Percentiles rank a stretch among this genome's conserved stretches.
phyloP scores from a whole-genome alignment of 2,797 vertebrate genomes.

The Hippoglossus hippoglossus region DNA sequence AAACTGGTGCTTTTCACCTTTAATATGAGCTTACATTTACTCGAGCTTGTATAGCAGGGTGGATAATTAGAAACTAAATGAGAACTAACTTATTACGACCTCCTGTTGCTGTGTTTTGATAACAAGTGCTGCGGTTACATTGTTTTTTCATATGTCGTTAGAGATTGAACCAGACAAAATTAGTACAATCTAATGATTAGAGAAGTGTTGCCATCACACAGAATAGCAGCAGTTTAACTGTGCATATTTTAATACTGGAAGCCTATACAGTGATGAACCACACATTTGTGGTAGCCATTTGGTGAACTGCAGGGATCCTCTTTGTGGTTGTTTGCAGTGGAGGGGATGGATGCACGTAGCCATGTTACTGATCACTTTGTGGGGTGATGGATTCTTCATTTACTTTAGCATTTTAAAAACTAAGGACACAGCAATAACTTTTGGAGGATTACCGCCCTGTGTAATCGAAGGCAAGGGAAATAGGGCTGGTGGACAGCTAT shows the following conservation, averaged over 20 bases:
- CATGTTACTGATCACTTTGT: slow-evolving; percentile 23
- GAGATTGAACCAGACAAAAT: slow-evolving; percentile 26
- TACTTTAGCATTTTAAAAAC: slow-evolving; percentile 37
- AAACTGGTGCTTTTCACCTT: too few species aligned
- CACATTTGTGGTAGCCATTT: slow-evolving; percentile 28
- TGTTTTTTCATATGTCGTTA: slow-evolving; percentile 27
- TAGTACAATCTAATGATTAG: slow-evolving; percentile 41
- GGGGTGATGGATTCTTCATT: slow-evolving; percentile 39
- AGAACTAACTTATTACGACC: background rate
- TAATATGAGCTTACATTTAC: background rate
- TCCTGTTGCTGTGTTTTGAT: slow-evolving; percentile 10
- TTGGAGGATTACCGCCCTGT: slow-evolving; percentile 43
- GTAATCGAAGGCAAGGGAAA: slow-evolving; percentile 53
- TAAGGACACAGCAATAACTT: slow-evolving; percentile 37
- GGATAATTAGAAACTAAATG: too few species aligned
- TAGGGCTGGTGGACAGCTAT: slow-evolving; percentile 46
- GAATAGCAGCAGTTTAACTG: slow-evolving; percentile 20
- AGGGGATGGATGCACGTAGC: slow-evolving; percentile 10
- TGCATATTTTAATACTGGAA: slow-evolving; percentile 17
- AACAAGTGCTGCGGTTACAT: slow-evolving; percentile 10
- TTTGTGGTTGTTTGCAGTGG: background rate
- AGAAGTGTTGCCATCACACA: slow-evolving; percentile 5
- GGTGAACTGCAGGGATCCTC: slow-evolving; percentile 28
- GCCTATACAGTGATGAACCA: slow-evolving; percentile 1
- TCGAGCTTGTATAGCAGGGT: too few species aligned